phyloP scores from a whole-genome alignment of 1,140 invertebrate species.

The Babylonia areolata region DNA sequence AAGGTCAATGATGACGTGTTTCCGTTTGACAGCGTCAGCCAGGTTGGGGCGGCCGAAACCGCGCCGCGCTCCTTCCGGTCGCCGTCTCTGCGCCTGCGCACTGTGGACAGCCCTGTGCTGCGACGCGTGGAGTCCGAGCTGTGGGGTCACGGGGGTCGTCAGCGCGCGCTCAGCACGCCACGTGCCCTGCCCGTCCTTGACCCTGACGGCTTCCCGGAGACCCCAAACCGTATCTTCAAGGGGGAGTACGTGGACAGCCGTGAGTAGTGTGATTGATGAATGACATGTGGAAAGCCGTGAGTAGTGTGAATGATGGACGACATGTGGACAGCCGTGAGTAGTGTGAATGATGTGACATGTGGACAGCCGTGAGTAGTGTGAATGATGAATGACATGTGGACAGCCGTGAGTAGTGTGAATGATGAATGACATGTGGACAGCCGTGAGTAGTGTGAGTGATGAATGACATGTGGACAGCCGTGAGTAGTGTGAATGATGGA shows the following conservation, averaged over 20 bases:
- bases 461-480: no score
- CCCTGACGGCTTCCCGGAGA: slow-evolving; percentile 35
- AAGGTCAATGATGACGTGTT: no score
- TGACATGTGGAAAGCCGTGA: no score
- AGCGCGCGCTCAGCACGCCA: slow-evolving; percentile 29
- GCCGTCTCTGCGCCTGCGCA: slow-evolving; percentile 29
- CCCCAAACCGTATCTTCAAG: slow-evolving; percentile 45
- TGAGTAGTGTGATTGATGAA: no score
- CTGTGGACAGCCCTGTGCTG: slow-evolving; percentile 35
- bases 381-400: no score
- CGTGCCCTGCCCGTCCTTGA: neutral
- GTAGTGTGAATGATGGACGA: no score
- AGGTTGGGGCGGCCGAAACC: no score
- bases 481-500: no score
- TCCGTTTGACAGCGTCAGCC: slow-evolving; percentile 44
- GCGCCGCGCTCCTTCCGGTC: neutral
- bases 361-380: no score
- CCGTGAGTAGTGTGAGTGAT: no score
- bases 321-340: no score
- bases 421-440: neutral
- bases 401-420: slow-evolving; percentile 45
- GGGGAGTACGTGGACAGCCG: slow-evolving; percentile 54
- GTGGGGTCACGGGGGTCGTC: neutral
- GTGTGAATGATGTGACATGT: no score
- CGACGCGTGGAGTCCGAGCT: slow-evolving; percentile 28